Evolutionary conservation across 2,797 vertebrate genomes (phyloP), one percentile per base, ranked within the genome.

Genomic region (Acestrorhynchus altus): DNA sequence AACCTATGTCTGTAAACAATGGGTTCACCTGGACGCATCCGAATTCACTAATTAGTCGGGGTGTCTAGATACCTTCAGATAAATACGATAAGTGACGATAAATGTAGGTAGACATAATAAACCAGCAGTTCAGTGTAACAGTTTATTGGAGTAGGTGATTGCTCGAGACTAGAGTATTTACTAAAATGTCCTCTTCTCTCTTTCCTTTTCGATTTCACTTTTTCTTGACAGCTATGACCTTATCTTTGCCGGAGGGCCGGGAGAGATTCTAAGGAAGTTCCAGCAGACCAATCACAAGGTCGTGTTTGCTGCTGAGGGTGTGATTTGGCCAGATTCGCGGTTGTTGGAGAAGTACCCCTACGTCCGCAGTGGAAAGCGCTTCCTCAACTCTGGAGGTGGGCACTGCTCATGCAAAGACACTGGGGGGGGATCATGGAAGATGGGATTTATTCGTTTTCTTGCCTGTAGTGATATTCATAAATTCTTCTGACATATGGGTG

Each of bases 321-420:
- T 98, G 39, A 87, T 98, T 80, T 99, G 98, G 98, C 98, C 98
- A 0, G 98, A 99, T 89, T 96, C 96, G 83, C 91, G 91, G 64
- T 90, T 99, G 10, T 91, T 90, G 44, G 97, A 99, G 74, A 98
- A 95, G 86, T 98, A 98, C 81, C 98, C 98, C 1, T 74, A 92
- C 46, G 92, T 99, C 51, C 95, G 94, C 74, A 96, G 94, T 59
- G 98, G 98, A 57, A 99, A 98, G 85, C 94, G 96, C 83, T 99
- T 94, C 90, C 95, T 99, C 86, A 98, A 96, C 90, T 97, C 98
- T 28, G 98, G 98, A 96, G 98, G 98, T 96, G 87, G 85, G 94
- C 89, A 71, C 13, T 10, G 73, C 26, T 49, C 72, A 60, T 46
- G 40, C 4, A 1, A 64, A 64, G n/a, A 64, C 13, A 16, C 12